A percentile compares a stretch with the other conserved stretches of the same genome.
Evolutionary conservation across 2,113 vertebrate species (phyloP).

Genomic region (Panthera leo): DNA sequence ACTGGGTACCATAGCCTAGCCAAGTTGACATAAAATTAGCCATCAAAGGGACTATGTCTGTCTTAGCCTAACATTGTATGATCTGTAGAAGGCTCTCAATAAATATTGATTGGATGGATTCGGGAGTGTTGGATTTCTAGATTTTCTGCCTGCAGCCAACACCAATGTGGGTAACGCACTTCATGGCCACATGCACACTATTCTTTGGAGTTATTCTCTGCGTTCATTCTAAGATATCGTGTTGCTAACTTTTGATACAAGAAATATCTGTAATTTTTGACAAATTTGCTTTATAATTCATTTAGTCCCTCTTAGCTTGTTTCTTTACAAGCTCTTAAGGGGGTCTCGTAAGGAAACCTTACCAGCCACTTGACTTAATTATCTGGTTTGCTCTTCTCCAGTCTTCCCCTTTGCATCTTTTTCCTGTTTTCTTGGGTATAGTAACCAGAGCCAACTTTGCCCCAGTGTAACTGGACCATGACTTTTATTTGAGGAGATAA

Average conservation of each 20-base stretch:
- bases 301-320: background rate
- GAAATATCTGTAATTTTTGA: constrained; percentile 3
- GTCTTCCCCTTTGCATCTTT: background rate
- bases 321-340: background rate
- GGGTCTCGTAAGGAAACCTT: background rate
- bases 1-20: background rate
- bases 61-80: background rate
- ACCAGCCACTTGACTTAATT: background rate
- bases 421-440: background rate
- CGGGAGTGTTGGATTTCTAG: background rate
- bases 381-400: background rate
- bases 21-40: background rate
- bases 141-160: background rate
- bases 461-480: background rate
- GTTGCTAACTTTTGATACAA: background rate
- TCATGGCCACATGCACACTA: background rate
- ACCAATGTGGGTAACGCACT: background rate
- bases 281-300: background rate
- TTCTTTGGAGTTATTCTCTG: background rate
- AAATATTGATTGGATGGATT: background rate
- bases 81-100: background rate
- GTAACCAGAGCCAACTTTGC: background rate
- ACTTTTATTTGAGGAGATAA: constrained; percentile 55
- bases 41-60: background rate
- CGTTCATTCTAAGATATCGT: background rate